Percentiles rank a stretch among this genome's conserved stretches.
Conservation (phyloP, 2,797 vertebrate species). For the Echiichthys vipera region DNA sequence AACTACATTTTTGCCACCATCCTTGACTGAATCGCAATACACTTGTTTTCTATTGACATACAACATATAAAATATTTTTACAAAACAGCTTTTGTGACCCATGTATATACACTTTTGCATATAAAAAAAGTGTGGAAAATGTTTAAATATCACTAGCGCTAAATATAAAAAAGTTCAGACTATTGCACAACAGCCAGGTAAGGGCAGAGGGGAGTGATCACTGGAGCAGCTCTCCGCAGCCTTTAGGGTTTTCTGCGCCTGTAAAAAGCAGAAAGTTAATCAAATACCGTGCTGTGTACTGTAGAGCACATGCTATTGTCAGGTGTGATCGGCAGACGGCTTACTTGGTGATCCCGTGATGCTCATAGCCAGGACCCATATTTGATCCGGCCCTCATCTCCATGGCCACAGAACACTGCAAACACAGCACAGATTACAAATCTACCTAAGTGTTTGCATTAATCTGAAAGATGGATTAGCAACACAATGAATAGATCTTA, state of each 20-base stretch:
- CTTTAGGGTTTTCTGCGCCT: conserved; percentile 94
- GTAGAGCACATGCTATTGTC: neutral
- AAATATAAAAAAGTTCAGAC: conserved; percentile 68
- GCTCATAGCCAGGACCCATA: conserved; percentile 90
- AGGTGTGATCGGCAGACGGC: conserved; percentile 23
- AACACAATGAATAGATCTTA: neutral
- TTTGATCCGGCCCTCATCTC: conserved; percentile 96
- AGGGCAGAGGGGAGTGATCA: conserved; percentile 41
- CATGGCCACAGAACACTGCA: conserved; percentile 92
- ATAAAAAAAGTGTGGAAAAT: conserved; percentile 65
- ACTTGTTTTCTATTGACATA: conserved; percentile 38
- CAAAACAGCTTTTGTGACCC: conserved; percentile 75
- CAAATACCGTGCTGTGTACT: neutral
- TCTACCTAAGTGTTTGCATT: neutral
- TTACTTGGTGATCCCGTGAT: conserved; percentile 93
- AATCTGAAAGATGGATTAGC: neutral
- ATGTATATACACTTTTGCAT: conserved; percentile 54
- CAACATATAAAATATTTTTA: conserved; percentile 65
- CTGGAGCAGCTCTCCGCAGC: conserved; percentile 26
- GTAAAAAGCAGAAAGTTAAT: conserved; percentile 11
- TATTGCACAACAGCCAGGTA: conserved; percentile 82
- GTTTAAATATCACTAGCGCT: conserved; percentile 73
- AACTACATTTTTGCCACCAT: conserved; percentile 4
- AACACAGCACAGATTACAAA: conserved; percentile 9
- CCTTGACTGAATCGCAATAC: conserved; percentile 18